A percentile compares a stretch with the other conserved stretches of the same genome.
phyloP scores from a whole-genome alignment of 2,113 vertebrate genomes.

The Oceanodroma tethys region DNA sequence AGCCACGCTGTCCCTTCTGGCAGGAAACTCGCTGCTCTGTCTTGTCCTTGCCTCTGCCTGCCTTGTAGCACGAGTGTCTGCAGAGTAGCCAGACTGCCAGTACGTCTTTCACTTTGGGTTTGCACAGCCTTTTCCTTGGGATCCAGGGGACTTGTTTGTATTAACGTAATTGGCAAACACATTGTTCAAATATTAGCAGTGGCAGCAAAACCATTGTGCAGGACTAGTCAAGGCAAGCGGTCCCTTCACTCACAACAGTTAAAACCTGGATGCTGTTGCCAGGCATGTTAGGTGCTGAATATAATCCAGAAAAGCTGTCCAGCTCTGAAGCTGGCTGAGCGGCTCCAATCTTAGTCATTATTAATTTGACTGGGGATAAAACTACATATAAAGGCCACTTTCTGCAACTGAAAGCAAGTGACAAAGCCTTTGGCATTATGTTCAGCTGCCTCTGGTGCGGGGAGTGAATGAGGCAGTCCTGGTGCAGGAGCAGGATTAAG shows the following conservation, averaged over 20 bases:
- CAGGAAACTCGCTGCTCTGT: neutral
- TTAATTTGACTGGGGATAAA: neutral
- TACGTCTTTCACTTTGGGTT: neutral
- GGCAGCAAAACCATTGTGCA: conserved; percentile 9
- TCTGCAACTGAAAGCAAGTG: neutral
- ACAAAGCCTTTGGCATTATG: neutral
- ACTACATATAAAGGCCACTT: neutral
- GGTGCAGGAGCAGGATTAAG: neutral
- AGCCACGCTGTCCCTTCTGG: neutral
- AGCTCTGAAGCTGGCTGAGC: neutral
- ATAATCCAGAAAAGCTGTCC: conserved; percentile 3
- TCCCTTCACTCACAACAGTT: neutral
- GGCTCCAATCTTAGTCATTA: neutral
- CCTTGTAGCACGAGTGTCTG: neutral
- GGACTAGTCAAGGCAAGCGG: neutral
- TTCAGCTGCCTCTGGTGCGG: neutral
- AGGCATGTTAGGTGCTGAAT: neutral
- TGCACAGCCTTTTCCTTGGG: neutral
- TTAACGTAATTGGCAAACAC: conserved; percentile 27
- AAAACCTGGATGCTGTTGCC: neutral
- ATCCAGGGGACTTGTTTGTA: conserved; percentile 25
- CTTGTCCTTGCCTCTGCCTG: neutral
- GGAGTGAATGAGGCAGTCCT: neutral
- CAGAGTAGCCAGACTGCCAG: neutral
- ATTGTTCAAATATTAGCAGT: conserved; percentile 50